phyloP scores from a whole-genome alignment of 2,888 invertebrate species.

The Chrysomela aeneicollis region DNA sequence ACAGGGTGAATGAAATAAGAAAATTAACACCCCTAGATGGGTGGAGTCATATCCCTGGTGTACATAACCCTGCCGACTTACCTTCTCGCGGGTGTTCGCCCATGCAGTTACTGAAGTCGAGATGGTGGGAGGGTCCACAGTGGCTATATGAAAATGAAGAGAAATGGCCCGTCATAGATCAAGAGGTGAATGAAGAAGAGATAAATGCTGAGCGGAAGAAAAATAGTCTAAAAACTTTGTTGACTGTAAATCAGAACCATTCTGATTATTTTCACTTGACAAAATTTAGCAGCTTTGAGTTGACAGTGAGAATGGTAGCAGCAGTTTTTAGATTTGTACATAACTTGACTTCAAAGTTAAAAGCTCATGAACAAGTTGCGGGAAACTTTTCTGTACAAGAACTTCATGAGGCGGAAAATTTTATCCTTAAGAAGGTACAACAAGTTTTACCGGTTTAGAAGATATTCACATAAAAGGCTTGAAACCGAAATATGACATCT shows the following conservation, averaged over 20 bases:
- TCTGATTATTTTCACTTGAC: conserved; percentile 7
- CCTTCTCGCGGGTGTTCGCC: conserved; percentile 16
- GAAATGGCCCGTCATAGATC: not conserved
- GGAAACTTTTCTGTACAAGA: conserved; percentile 19
- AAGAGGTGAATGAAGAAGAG: conserved; percentile 11
- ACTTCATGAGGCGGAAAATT: conserved; percentile 23
- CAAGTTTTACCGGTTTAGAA: conserved; percentile 14
- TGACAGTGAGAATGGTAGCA: conserved; percentile 8
- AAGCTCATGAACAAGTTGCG: not conserved
- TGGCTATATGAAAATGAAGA: not conserved
- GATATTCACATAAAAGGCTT: too few relatives aligned
- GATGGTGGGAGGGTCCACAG: conserved; percentile 9
- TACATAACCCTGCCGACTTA: conserved; percentile 11
- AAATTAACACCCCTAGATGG: conserved; percentile 7
- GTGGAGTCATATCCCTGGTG: conserved; percentile 24
- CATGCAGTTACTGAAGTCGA: not conserved
- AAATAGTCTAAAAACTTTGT: not conserved
- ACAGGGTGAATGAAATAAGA: conserved; percentile 21
- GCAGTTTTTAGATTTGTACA: conserved; percentile 6
- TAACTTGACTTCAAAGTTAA: not conserved
- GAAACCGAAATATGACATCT: conserved; percentile 24
- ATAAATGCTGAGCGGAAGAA: not conserved
- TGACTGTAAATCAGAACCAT: conserved; percentile 2
- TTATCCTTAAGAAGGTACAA: conserved; percentile 30
- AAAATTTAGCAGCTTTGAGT: conserved; percentile 7